Percentiles rank a stretch among this genome's conserved stretches.
These are phyloP conservation scores for Cheiracanthium punctorium DNA, from an alignment of 2,888 invertebrate genomes.

Conservation along the genomic window DNA sequence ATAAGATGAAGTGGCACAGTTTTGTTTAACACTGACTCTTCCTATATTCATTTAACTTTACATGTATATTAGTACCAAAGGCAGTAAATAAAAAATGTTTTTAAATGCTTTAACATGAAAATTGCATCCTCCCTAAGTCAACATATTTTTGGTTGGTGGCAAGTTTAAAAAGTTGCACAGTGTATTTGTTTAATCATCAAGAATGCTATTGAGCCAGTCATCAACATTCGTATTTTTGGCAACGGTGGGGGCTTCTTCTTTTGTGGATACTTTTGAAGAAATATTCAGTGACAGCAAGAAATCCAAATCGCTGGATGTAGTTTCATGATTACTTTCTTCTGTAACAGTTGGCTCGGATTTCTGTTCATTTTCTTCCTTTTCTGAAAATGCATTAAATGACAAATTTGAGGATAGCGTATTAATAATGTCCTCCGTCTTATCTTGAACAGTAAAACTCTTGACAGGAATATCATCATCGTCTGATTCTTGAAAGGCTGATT, in stretches of 20 bases:
- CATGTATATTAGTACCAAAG: no score
- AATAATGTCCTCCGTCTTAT: constrained; percentile 48
- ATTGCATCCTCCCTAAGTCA: no score
- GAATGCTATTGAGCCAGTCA: constrained; percentile 58
- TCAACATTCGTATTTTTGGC: constrained; percentile 53
- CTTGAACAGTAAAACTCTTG: constrained; percentile 22
- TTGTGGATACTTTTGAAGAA: neutral
- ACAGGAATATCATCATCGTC: neutral
- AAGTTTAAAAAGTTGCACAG: no score
- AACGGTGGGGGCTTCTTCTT: constrained; percentile 15
- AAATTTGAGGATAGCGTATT: constrained; percentile 45
- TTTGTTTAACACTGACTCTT: no score
- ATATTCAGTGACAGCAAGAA: constrained; percentile 47
- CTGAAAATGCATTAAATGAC: constrained; percentile 21
- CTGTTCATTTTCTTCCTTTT: neutral
- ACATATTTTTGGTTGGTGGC: no score
- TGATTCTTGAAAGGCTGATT: neutral
- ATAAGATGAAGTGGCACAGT: no score
- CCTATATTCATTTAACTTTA: no score
- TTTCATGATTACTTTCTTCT: neutral
- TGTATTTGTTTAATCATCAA: constrained; percentile 42
- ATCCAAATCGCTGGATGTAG: constrained; percentile 42
- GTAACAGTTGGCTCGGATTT: neutral
- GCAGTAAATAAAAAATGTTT: no score
- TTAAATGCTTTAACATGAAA: no score